Conservation (phyloP, 2,797 vertebrate genomes). For the Xenopus petersii region DNA sequence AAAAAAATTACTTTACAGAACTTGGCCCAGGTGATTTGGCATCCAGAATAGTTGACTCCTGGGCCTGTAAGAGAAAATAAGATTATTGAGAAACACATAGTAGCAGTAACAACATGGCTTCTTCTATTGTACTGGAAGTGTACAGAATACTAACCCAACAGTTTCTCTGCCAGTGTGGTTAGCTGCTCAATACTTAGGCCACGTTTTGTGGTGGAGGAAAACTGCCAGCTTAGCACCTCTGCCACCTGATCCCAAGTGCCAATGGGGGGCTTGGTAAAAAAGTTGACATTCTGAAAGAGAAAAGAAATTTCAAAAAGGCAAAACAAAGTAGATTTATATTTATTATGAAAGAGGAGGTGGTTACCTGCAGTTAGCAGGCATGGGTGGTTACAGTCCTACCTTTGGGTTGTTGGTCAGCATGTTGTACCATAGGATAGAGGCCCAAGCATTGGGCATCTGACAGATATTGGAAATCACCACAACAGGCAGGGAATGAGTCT, state of each 20-base stretch:
- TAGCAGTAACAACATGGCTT: too few relatives aligned
- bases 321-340: too few relatives aligned
- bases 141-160: slow-evolving; percentile 74
- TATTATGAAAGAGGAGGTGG: too few relatives aligned
- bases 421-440: slow-evolving; percentile 99
- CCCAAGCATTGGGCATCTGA: slow-evolving; percentile 99
- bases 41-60: slow-evolving; percentile 94
- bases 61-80: slow-evolving; percentile 69
- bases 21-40: slow-evolving; percentile 98
- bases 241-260: slow-evolving; percentile 98
- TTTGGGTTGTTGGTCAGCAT: slow-evolving; percentile 98
- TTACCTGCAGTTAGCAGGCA: too few relatives aligned
- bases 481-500: slow-evolving; percentile 96
- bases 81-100: background rate
- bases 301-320: background rate
- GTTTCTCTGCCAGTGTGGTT: slow-evolving; percentile 92
- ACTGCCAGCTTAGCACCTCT: slow-evolving; percentile 97
- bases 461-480: slow-evolving; percentile 99
- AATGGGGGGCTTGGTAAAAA: slow-evolving; percentile 96
- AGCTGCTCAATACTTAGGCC: slow-evolving; percentile 96
- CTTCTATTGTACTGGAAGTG: background rate
- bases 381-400: slow-evolving; percentile 63
- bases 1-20: slow-evolving; percentile 87
- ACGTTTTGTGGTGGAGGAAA: slow-evolving; percentile 94
- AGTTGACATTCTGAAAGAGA: slow-evolving; percentile 90